Evolutionary conservation across 2,888 invertebrate species (phyloP).

Genomic region (Mimas tiliae): DNA sequence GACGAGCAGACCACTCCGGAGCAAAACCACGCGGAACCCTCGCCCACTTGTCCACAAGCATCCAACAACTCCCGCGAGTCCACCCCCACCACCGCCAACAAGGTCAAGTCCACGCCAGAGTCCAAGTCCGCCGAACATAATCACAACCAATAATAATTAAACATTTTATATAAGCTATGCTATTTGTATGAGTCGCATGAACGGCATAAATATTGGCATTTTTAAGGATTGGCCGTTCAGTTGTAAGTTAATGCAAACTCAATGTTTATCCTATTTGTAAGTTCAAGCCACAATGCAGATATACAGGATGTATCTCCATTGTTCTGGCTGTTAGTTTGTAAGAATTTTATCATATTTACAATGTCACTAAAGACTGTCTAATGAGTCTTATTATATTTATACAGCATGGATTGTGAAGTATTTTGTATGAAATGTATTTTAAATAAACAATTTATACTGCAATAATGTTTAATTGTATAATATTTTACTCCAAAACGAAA

Average conservation of each 20-base stretch:
- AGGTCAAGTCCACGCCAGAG: conserved; percentile 71
- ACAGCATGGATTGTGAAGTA: conserved; percentile 44
- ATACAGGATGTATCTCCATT: conserved; percentile 59
- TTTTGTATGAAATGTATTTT: conserved; percentile 36
- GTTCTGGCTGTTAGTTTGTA: conserved; percentile 64
- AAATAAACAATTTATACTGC: conserved; percentile 42
- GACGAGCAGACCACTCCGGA: conserved; percentile 45
- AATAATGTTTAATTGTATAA: conserved; percentile 35
- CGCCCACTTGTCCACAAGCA: conserved; percentile 50
- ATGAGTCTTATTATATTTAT: conserved; percentile 50
- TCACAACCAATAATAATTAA: conserved; percentile 37
- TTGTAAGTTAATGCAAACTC: neutral
- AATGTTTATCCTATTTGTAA: conserved; percentile 27
- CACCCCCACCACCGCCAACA: conserved; percentile 61
- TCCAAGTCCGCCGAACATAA: conserved; percentile 62
- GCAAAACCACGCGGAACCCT: conserved; percentile 42
- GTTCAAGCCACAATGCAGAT: conserved; percentile 59
- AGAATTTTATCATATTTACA: conserved; percentile 51
- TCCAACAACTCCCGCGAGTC: conserved; percentile 44
- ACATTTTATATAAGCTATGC: conserved; percentile 31
- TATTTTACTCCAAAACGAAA: conserved; percentile 15
- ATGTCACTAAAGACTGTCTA: conserved; percentile 52
- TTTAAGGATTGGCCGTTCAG: neutral
- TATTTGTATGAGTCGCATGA: neutral
- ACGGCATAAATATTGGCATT: neutral